A percentile compares a stretch with the other conserved stretches of the same genome.
Evolutionary conservation across 2,113 vertebrate genomes (phyloP).

Genomic region (Lepus timidus): DNA sequence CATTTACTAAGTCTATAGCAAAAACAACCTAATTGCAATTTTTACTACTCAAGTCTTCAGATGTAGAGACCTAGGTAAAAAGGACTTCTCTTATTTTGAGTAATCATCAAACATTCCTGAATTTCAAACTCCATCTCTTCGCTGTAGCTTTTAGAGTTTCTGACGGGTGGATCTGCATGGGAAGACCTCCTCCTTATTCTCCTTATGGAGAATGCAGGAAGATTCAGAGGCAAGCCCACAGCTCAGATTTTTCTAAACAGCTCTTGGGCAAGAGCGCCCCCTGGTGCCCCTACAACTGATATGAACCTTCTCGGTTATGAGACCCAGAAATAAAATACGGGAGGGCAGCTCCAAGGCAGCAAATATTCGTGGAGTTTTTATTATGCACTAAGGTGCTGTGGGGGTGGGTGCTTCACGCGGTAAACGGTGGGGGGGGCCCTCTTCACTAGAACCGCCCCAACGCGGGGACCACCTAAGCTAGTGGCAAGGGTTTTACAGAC

Average conservation of each 20-base stretch:
- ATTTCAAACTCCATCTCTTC: background rate
- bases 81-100: background rate
- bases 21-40: background rate
- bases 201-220: background rate
- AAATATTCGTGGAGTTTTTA: background rate
- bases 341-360: background rate
- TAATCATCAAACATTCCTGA: constrained; percentile 45
- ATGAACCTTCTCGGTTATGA: background rate
- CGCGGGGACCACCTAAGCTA: background rate
- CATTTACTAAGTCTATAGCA: background rate
- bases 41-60: constrained; percentile 1
- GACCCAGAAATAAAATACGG: rapidly evolving
- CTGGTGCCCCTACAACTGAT: constrained; percentile 23
- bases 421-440: background rate
- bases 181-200: background rate
- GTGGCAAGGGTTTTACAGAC: background rate
- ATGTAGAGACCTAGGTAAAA: constrained; percentile 32
- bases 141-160: background rate
- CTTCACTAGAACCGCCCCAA: background rate
- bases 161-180: background rate
- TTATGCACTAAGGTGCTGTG: background rate
- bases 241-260: background rate
- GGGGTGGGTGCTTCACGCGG: background rate
- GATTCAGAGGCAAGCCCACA: background rate
- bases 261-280: constrained; percentile 62